Conservation (phyloP, 2,113 vertebrate genomes). For the Rhadina sibilatrix region DNA sequence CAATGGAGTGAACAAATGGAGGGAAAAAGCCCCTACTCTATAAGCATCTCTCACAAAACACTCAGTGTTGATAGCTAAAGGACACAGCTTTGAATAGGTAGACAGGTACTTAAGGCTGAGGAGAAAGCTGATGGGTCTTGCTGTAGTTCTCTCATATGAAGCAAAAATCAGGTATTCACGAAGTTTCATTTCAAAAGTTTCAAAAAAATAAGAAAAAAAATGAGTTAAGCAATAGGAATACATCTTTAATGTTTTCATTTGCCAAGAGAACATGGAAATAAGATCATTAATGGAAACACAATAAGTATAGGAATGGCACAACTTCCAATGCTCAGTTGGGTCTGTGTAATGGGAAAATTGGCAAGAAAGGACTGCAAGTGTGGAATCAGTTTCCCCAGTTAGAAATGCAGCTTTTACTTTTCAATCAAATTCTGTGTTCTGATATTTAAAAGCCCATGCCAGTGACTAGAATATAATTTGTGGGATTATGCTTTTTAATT, state of each 20-base stretch:
- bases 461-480: background rate
- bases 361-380: background rate
- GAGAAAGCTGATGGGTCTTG: background rate
- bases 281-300: background rate
- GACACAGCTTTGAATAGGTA: background rate
- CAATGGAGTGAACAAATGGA: background rate
- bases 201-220: background rate
- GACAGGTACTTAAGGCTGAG: background rate
- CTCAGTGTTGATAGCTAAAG: background rate
- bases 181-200: background rate
- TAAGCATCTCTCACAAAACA: background rate
- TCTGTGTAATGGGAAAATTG: background rate
- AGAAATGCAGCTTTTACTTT: background rate
- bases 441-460: background rate
- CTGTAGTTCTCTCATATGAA: background rate
- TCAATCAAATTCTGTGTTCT: background rate
- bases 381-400: background rate
- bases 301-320: background rate
- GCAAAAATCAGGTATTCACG: background rate
- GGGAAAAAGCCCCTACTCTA: background rate
- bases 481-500: background rate
- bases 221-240: background rate
- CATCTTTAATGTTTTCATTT: background rate
- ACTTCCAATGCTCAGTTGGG: background rate
- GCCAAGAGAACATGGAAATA: background rate